Percentiles rank a stretch among this genome's conserved stretches.
Evolutionary conservation across 2,113 vertebrate species (phyloP).

Genomic region (Apodemus sylvaticus): DNA sequence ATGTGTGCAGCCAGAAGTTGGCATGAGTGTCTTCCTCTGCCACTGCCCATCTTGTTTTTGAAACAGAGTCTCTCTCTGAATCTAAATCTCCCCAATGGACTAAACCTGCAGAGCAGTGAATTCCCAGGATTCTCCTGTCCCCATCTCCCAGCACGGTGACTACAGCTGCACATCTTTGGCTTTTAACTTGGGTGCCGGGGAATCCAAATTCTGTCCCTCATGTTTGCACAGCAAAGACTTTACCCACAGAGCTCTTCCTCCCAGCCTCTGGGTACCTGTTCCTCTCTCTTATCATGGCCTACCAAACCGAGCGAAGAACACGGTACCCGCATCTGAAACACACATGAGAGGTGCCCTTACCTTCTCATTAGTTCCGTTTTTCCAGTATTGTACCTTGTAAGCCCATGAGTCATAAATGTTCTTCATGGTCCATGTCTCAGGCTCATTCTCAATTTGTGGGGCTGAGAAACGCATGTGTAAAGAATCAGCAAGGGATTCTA

Average conservation of each 20-base stretch:
- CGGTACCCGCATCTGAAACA: rapidly evolving
- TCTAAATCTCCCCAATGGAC: not conserved
- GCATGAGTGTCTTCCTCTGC: no score
- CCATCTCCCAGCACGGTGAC: not conserved
- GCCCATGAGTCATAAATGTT: constrained; percentile 71
- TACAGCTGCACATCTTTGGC: no score
- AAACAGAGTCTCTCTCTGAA: not conserved
- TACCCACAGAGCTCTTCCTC: no score
- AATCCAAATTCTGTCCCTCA: not conserved
- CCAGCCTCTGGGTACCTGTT: not conserved
- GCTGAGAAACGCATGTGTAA: constrained; percentile 81
- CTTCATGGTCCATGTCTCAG: constrained; percentile 69
- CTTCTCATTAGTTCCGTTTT: constrained; percentile 59
- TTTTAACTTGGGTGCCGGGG: not conserved
- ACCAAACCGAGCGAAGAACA: not conserved
- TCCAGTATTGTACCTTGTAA: constrained; percentile 84
- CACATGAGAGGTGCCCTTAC: not conserved
- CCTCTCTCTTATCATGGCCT: not conserved
- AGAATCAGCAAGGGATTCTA: constrained; percentile 74
- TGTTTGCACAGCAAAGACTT: not conserved
- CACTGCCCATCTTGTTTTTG: not conserved
- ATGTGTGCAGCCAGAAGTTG: not conserved
- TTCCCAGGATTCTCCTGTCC: not conserved
- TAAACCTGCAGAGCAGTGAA: not conserved
- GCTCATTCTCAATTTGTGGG: constrained; percentile 66